phyloP scores from a whole-genome alignment of 2,888 invertebrate genomes.

The Atrina japonica region DNA sequence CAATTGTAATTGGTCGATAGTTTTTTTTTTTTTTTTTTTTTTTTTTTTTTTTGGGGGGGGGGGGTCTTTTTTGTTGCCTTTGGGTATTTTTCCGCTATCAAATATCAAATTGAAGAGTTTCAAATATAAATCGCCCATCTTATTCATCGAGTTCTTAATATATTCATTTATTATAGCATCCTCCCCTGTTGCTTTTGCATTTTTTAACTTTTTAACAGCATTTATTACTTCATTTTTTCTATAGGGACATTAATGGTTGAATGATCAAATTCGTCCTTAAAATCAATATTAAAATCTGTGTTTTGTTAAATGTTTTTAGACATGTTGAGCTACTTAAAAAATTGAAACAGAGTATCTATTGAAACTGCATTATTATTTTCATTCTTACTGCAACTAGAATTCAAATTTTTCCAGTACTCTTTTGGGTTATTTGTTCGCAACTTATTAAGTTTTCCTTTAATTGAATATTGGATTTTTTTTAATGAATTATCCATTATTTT shows the following conservation, averaged over 20 bases:
- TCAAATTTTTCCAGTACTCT: slow-evolving; percentile 16
- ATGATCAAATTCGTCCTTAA: not conserved
- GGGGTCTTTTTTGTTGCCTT: too few relatives aligned
- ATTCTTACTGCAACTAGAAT: not conserved
- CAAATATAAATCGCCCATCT: slow-evolving; percentile 4
- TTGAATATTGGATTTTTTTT: not conserved
- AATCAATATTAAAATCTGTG: not conserved
- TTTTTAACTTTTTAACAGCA: slow-evolving; percentile 19
- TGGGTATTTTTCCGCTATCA: slow-evolving; percentile 15
- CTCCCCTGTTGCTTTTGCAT: slow-evolving; percentile 16
- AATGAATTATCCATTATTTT: not conserved
- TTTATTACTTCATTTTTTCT: slow-evolving; percentile 7
- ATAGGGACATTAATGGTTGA: not conserved
- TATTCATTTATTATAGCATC: slow-evolving; percentile 23
- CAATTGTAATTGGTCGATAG: slow-evolving; percentile 5
- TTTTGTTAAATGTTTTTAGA: not conserved
- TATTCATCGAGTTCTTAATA: not conserved
- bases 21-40: not conserved
- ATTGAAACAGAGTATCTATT: slow-evolving; percentile 4
- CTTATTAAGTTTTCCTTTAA: not conserved
- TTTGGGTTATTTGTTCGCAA: slow-evolving; percentile 13
- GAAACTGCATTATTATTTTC: slow-evolving; percentile 1
- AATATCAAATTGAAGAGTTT: slow-evolving; percentile 20
- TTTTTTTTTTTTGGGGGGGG: slow-evolving; percentile 22
- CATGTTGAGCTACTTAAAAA: not conserved